These are phyloP conservation scores for Cantharis rufa DNA, from an alignment of 2,888 invertebrate species.

Conservation along the genomic window DNA sequence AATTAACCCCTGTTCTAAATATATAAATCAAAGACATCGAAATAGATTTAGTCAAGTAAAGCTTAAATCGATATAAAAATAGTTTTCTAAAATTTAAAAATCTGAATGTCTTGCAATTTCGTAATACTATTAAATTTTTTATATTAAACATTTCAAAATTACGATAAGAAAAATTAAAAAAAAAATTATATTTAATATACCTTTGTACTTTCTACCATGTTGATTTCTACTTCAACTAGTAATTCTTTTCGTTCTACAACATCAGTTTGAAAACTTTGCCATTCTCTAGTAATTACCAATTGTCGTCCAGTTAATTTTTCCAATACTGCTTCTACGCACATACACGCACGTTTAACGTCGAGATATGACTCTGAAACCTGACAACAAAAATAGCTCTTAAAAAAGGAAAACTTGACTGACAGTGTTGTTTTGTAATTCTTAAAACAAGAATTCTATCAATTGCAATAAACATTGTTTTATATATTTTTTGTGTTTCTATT, in stretches of 20 bases:
- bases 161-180: slow-evolving; percentile 34
- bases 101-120: background rate
- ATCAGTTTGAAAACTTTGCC: slow-evolving; percentile 72
- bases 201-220: slow-evolving; percentile 69
- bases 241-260: slow-evolving; percentile 63
- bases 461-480: background rate
- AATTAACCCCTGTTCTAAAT: background rate
- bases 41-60: background rate
- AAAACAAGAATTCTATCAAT: background rate
- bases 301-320: slow-evolving; percentile 69
- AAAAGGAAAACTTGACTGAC: slow-evolving; percentile 6
- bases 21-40: background rate
- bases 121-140: background rate
- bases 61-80: background rate
- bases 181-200: slow-evolving; percentile 49
- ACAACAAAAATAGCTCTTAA: slow-evolving; percentile 44
- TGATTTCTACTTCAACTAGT: slow-evolving; percentile 58
- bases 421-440: slow-evolving; percentile 1
- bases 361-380: slow-evolving; percentile 71
- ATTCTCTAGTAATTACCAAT: slow-evolving; percentile 67
- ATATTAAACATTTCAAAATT: slow-evolving; percentile 40
- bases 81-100: background rate
- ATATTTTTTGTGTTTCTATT: background rate
- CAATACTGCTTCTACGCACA: slow-evolving; percentile 70
- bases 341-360: slow-evolving; percentile 67